Evolutionary conservation across 2,797 vertebrate species (phyloP).

Genomic region (Cryptoprocta ferox): DNA sequence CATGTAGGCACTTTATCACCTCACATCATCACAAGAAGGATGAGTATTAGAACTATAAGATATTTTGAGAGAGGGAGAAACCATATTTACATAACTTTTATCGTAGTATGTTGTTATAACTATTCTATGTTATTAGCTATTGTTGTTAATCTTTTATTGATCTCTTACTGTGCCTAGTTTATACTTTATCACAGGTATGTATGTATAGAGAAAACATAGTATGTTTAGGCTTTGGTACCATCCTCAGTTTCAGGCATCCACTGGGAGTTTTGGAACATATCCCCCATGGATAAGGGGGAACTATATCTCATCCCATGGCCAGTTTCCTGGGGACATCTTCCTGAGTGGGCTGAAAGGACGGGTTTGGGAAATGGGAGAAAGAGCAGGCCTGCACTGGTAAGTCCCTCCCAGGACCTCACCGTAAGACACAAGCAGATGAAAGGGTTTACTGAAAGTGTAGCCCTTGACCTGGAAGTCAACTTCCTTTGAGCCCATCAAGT

Average conservation of each 20-base stretch:
- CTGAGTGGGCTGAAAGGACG: not conserved
- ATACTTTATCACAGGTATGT: not conserved
- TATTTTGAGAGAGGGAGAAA: not conserved
- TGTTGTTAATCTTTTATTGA: not conserved
- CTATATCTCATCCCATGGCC: not conserved
- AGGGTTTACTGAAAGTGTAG: slow-evolving; percentile 76
- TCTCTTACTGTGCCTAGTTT: not conserved
- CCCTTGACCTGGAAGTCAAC: not conserved
- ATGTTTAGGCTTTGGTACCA: not conserved
- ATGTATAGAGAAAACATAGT: not conserved
- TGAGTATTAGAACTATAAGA: not conserved
- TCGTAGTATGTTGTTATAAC: not conserved
- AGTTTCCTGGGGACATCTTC: not conserved
- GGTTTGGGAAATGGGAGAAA: not conserved
- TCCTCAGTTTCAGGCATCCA: not conserved
- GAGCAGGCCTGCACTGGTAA: not conserved
- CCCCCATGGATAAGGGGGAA: not conserved
- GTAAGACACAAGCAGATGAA: slow-evolving; percentile 74
- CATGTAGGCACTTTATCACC: not conserved
- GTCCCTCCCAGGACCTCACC: slow-evolving; percentile 58
- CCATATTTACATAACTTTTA: not conserved
- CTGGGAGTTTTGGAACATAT: not conserved
- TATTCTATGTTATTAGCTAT: not conserved
- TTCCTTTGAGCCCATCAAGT: not conserved
- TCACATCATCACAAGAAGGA: not conserved